Base-by-base conservation (phyloP, 2,888 invertebrate genomes). In the Eupithecia centaureata region DNA sequence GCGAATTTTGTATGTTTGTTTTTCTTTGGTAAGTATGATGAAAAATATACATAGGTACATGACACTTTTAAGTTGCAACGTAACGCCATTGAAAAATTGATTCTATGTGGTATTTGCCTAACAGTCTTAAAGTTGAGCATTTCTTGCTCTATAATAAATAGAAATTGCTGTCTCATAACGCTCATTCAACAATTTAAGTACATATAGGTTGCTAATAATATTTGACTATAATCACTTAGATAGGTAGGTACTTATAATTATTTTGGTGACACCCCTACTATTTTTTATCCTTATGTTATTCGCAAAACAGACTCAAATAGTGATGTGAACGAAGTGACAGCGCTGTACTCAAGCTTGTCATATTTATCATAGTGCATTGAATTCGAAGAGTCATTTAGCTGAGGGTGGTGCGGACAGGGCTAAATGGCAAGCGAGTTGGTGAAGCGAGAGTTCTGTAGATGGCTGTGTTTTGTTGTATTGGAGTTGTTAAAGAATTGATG, bases 301-400 rank as follows among this genome's bases (percentile, higher is more conserved):
- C 66, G 28, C 51, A 64, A 64, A 64, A 63, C 73, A 72, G 69
- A 52, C 68, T 63, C 57, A 69, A 65, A 74, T 73, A 73, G 69
- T 79, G 78, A 83, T 80, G 81, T 76, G 82, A 84, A 81, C 76
- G 73, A 73, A 76, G 71, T 76, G 67, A 73, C 67, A 73, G 70
- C 68, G 75, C 70, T 73, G 76, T 80, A 78, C 80, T 83, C 81
- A 80, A 79, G 77, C 78, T 77, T 81, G 82, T 86, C 86, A 84
- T 82, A 82, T 84, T 82, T 81, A 82, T 86, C 82, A 82, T 76
- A 73, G 74, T 75, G 76, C 75, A 83, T 84, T 82, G 82, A 82
- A 75, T 75, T 71, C 67, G 67, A 77, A 65, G 76, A 71, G 74
- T 79, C 78, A 75, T 76, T 72, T 72, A 77, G 80, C 77, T 75